phyloP scores from a whole-genome alignment of 2,113 vertebrate genomes.

The Phaetusa simplex region DNA sequence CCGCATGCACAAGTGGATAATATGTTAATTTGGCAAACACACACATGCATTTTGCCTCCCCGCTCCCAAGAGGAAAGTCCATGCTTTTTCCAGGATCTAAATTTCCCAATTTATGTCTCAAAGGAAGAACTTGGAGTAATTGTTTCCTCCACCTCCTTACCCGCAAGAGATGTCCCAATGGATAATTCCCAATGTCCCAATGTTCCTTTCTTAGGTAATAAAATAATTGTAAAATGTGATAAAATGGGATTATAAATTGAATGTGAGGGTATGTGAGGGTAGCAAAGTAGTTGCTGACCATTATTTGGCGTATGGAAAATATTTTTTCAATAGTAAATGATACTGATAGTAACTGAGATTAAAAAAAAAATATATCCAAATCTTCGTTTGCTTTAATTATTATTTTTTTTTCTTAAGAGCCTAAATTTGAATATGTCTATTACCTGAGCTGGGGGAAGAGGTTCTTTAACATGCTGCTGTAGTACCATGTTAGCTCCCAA shows the following conservation, averaged over 20 bases:
- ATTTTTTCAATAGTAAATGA: background rate
- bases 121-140: background rate
- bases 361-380: background rate
- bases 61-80: background rate
- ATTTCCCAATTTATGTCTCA: background rate
- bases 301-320: background rate
- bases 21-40: background rate
- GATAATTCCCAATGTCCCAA: background rate
- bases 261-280: background rate
- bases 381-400: background rate
- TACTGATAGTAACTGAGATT: background rate
- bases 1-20: background rate
- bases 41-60: background rate
- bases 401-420: background rate
- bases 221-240: background rate
- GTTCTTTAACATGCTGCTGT: background rate
- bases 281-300: background rate
- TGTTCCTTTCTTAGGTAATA: background rate
- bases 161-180: background rate
- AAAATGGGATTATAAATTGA: background rate
- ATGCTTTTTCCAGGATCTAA: background rate
- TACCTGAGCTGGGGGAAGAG: background rate
- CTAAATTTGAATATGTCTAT: background rate
- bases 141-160: background rate
- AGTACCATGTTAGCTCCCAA: background rate